Base-by-base conservation (phyloP, 1,140 invertebrate species). In the Caenorhabditis briggsae region DNA sequence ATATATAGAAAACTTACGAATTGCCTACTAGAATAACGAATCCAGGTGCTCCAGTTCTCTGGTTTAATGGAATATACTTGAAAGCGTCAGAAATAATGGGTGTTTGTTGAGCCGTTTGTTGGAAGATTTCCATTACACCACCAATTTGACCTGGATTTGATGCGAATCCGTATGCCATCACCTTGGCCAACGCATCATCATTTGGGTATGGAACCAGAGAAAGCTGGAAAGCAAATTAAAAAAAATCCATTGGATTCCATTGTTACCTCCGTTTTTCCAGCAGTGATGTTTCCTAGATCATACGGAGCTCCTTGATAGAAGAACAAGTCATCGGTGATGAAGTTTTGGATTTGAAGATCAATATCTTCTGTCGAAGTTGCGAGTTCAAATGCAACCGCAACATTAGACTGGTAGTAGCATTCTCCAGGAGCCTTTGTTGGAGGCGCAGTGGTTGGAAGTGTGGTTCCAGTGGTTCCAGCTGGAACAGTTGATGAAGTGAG, bases 361-460 rank as follows among this genome's bases (percentile, higher is more conserved):
- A 58, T 20, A 5, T 58, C 56, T 12, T 16, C 14, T 1, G 56
- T n/a, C n/a, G 14, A 16, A 20, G 12, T 58, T 16, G n/a, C n/a
- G 56, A 58, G 56, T 58, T 58, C 56, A 58, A 58, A 58, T 18
- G 56, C 56, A 1, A 58, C 56, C 1, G 56, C 56, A 2, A 58
- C 56, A 58, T 58, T 58, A 2, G 56, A 58, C n/a, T 58, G 56
- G n/a, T 58, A 58, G 56, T 58, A 58, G n/a, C 56, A 58, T 58
- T 18, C 16, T 18, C 56, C 56, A 2, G 56, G 56, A 58, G 56
- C 56, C 6, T 18, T 16, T 18, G 56, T 58, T 58, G 56, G 56
- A 18, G 56, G 56, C n/a, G n/a, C 6, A n/a, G 56, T 58, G n/a
- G 56, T 58, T 58, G 56, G n/a, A 7, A 20, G 14, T 58, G n/a